These are phyloP conservation scores for Cydia strobilella DNA, from an alignment of 1,140 invertebrate species.

Conservation along the genomic window DNA sequence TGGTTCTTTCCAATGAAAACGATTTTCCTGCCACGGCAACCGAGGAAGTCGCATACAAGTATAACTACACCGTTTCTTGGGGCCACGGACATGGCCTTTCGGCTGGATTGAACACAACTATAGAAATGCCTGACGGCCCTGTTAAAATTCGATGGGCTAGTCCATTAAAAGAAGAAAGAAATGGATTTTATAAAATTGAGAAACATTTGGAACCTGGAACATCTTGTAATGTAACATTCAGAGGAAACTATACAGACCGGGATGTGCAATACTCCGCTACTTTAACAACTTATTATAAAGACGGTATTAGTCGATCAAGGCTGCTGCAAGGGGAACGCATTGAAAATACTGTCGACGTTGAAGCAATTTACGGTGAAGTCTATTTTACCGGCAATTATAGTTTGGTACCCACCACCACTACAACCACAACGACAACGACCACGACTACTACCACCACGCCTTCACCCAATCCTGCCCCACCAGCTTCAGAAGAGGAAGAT, in stretches of 20 bases:
- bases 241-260: conserved; percentile 85
- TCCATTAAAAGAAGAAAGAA: conserved; percentile 79
- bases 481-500: conserved; percentile 66
- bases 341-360: conserved; percentile 86
- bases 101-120: conserved; percentile 86
- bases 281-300: conserved; percentile 85
- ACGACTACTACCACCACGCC: conserved; percentile 83
- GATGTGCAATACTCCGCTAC: conserved; percentile 87
- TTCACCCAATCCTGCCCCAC: conserved; percentile 71
- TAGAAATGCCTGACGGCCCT: conserved; percentile 82
- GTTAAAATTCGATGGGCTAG: conserved; percentile 86
- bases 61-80: conserved; percentile 86
- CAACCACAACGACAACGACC: conserved; percentile 86
- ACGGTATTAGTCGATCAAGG: conserved; percentile 76
- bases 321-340: conserved; percentile 80
- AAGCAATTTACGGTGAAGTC: conserved; percentile 84
- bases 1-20: conserved; percentile 83
- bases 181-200: conserved; percentile 82
- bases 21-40: conserved; percentile 81
- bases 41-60: conserved; percentile 85
- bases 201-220: conserved; percentile 85
- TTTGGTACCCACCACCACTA: conserved; percentile 87
- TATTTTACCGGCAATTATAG: conserved; percentile 88
- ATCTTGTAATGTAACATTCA: conserved; percentile 88
- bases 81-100: conserved; percentile 88